These are phyloP conservation scores for Micropoecilia bifurca DNA, from an alignment of 2,797 vertebrate genomes.

Conservation along the genomic window DNA sequence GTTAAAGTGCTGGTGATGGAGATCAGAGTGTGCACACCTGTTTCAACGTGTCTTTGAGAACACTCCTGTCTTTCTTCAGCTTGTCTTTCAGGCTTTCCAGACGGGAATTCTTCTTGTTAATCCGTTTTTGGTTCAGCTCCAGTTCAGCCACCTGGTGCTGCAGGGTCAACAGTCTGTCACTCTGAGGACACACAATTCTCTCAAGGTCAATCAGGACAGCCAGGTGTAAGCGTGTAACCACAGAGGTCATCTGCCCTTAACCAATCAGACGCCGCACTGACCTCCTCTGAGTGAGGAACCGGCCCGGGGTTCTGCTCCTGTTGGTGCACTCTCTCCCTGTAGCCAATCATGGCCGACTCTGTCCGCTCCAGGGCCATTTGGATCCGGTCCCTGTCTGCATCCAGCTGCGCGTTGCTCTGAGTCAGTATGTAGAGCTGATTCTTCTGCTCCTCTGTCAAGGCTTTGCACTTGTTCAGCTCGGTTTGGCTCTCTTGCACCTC, in stretches of 20 bases:
- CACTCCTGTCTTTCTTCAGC: constrained; percentile 51
- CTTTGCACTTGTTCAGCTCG: constrained; percentile 64
- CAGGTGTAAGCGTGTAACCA: not conserved
- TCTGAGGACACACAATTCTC: not conserved
- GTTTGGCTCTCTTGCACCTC: constrained; percentile 64
- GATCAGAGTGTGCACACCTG: constrained; percentile 26
- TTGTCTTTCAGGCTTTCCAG: constrained; percentile 53
- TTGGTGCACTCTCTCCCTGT: constrained; percentile 74
- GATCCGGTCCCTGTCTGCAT: constrained; percentile 62
- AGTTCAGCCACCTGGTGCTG: constrained; percentile 69
- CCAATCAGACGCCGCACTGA: constrained; percentile 18
- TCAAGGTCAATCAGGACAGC: not conserved
- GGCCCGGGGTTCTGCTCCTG: constrained; percentile 44
- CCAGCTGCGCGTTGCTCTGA: constrained; percentile 61
- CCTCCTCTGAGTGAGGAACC: constrained; percentile 12
- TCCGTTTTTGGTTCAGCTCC: constrained; percentile 55
- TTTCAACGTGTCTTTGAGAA: constrained; percentile 48
- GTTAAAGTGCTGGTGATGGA: not conserved
- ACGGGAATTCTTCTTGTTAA: constrained; percentile 42
- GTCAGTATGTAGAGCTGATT: constrained; percentile 61
- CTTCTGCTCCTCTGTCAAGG: constrained; percentile 71
- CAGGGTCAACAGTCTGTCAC: constrained; percentile 60
- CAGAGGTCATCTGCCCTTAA: not conserved
- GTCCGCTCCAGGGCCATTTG: constrained; percentile 77
- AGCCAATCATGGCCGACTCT: constrained; percentile 81